These are phyloP conservation scores for Aepyceros melampus DNA, from an alignment of 2,113 vertebrate genomes.

Conservation along the genomic window DNA sequence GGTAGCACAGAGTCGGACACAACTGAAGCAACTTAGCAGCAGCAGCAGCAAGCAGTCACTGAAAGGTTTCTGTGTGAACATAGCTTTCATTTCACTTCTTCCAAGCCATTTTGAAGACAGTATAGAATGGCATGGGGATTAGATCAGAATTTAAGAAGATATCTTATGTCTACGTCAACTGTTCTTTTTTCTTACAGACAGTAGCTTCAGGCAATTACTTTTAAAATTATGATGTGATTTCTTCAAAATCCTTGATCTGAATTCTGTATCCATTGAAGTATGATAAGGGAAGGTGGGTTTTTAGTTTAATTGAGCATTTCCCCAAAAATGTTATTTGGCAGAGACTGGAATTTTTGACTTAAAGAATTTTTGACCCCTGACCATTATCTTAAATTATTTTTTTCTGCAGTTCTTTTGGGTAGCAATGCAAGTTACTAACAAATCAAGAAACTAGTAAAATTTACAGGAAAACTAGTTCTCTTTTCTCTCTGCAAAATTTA, in stretches of 20 bases:
- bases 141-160: background rate
- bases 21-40: no score
- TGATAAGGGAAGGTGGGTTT: background rate
- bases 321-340: background rate
- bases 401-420: background rate
- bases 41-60: background rate
- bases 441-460: background rate
- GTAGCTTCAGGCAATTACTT: background rate
- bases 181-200: background rate
- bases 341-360: fast-evolving
- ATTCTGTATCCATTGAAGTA: background rate
- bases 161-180: background rate
- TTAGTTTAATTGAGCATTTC: background rate
- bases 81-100: background rate
- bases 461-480: background rate
- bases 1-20: no score
- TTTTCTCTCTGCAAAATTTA: background rate
- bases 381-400: background rate
- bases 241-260: background rate
- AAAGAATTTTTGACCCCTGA: background rate
- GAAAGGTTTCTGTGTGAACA: background rate
- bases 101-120: background rate
- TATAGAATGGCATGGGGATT: background rate
- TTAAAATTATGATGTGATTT: background rate
- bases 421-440: background rate